Evolutionary conservation across 2,888 invertebrate species (phyloP).

Genomic region (Cryptosula pallasiana): DNA sequence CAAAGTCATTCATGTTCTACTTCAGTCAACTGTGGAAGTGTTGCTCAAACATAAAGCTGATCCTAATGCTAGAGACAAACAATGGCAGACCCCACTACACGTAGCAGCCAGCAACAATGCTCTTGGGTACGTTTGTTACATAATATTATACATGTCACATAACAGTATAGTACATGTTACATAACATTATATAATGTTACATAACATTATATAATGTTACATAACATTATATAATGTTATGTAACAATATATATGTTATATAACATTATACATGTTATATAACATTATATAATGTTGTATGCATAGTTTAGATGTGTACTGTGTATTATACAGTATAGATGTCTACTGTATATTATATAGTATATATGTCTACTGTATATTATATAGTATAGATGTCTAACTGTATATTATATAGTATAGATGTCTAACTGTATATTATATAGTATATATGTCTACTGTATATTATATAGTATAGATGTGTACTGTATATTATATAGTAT

Average conservation of each 20-base stretch:
- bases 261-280: too few relatives aligned
- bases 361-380: neutral
- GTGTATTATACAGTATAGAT: neutral
- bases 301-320: neutral
- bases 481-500: neutral
- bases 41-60: slow-evolving; percentile 60
- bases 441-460: neutral
- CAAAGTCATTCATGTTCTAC: slow-evolving; percentile 18
- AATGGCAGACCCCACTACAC: slow-evolving; percentile 62
- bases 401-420: neutral
- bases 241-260: too few relatives aligned
- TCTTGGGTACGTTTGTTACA: slow-evolving; percentile 35
- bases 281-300: too few relatives aligned
- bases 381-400: neutral
- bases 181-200: too few relatives aligned
- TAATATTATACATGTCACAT: neutral
- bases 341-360: too few relatives aligned
- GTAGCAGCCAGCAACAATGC: slow-evolving; percentile 63
- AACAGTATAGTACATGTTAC: neutral
- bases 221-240: too few relatives aligned
- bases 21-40: slow-evolving; percentile 54
- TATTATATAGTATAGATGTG: neutral
- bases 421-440: neutral
- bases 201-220: too few relatives aligned
- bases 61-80: slow-evolving; percentile 60